Conservation (phyloP, 2,113 vertebrate species). For the Vidua macroura region DNA sequence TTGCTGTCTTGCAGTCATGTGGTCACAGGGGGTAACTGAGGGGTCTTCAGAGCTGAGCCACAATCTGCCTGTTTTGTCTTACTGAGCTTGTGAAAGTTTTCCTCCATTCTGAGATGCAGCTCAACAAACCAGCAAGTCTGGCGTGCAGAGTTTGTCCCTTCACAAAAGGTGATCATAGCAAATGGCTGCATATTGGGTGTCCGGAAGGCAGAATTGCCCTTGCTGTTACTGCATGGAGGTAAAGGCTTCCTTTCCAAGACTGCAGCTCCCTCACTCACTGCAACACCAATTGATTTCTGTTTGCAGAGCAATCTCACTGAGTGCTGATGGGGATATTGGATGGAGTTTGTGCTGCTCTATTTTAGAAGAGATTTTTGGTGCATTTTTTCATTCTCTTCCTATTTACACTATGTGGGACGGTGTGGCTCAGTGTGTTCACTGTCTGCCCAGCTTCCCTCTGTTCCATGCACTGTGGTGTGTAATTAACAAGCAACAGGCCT, state of each 20-base stretch:
- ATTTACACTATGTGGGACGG: background rate
- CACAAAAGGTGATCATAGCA: background rate
- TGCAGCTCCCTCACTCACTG: background rate
- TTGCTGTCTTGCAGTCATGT: background rate
- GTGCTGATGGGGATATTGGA: background rate
- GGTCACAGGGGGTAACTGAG: background rate
- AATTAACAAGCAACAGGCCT: constrained; percentile 38
- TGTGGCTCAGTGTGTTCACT: background rate
- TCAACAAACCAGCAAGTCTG: background rate
- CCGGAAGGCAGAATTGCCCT: background rate
- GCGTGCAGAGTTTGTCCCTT: background rate
- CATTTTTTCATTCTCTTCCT: constrained; percentile 7
- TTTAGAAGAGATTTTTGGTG: background rate
- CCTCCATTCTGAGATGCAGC: background rate
- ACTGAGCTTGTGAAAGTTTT: background rate
- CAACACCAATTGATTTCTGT: background rate
- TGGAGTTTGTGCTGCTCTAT: background rate
- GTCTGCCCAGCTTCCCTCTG: constrained; percentile 27
- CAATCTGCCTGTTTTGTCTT: background rate
- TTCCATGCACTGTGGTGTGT: constrained; percentile 38
- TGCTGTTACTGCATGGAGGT: background rate
- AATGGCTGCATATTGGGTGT: background rate
- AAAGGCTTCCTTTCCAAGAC: background rate
- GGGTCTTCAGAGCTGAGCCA: background rate
- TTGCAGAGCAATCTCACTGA: background rate